Evolutionary conservation across 2,797 vertebrate genomes (phyloP), one percentile per base, ranked within the genome.

Genomic region (Champsocephalus gunnari): DNA sequence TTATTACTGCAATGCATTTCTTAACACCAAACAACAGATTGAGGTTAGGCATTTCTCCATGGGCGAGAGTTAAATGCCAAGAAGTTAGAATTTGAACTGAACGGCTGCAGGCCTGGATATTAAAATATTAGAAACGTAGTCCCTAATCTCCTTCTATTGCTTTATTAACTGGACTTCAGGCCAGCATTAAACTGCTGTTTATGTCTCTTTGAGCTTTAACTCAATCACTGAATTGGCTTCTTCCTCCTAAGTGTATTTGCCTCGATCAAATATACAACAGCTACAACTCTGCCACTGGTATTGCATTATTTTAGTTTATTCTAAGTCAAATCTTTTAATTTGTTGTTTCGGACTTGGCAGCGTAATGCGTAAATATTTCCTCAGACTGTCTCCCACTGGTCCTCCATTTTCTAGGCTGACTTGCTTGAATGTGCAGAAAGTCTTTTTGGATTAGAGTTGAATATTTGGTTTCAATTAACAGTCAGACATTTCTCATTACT

Each of bases 401-500:
- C 53, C 12, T 59, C 34, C 64, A 66, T 65, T 71, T 24, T 73
- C 28, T 80, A 87, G 84, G 67, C 84, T n/a, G 53, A 55, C 65
- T 70, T 9, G 6, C 2, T 19, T 67, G 28, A 73, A 75, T 57
- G 54, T 74, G 62, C n/a, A 74, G 54, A 38, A 88, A 73, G 38
- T 63, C 17, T 77, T 75, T 85, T 75, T 81, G 83, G 75, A 81
- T 73, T 63, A 62, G 48, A 47, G 32, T 48, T 45, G 28, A 69
- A 75, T 59, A 64, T 83, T 88, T 88, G 63, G 66, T 89, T 91
- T 90, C 64, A 85, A 74, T 86, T 87, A 82, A 53, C 79, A 70
- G 66, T 82, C 83, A 79, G 68, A 83, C 51, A 58, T 83, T 88
- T 75, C 16, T 73, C 53, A 75, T 75, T 57, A 48, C 64, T 76